Evolutionary conservation across 2,797 vertebrate species (phyloP).

Genomic region (Danionella dracula): DNA sequence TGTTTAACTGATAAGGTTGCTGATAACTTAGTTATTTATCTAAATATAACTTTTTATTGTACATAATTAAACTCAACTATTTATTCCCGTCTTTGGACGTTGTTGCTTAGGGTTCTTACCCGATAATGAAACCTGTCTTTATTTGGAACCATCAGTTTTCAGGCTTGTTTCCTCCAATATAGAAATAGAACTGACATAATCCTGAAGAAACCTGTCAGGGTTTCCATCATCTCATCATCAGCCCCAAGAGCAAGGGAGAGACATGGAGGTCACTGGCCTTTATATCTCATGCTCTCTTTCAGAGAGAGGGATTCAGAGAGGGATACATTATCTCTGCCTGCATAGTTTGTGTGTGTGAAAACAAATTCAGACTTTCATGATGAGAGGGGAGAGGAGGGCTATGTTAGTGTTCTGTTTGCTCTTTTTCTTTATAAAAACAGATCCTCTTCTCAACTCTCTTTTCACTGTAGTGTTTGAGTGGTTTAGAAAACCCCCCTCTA

Average conservation of each 20-base stretch:
- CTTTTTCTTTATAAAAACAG: constrained; percentile 51
- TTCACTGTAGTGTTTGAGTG: constrained; percentile 45
- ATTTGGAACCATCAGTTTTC: constrained; percentile 24
- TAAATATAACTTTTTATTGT: too few relatives aligned
- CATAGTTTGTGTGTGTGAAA: constrained; percentile 32
- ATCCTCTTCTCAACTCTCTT: constrained; percentile 11
- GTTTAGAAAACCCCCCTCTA: too few relatives aligned
- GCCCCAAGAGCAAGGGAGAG: constrained; percentile 17
- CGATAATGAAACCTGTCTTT: too few relatives aligned
- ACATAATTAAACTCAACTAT: too few relatives aligned
- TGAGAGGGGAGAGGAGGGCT: constrained; percentile 4
- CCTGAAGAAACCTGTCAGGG: constrained; percentile 32
- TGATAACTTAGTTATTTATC: too few relatives aligned
- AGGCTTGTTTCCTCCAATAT: constrained; percentile 36
- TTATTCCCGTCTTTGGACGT: too few relatives aligned
- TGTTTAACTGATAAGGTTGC: too few relatives aligned
- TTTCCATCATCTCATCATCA: constrained; percentile 13
- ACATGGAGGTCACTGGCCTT: constrained; percentile 20
- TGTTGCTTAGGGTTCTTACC: too few relatives aligned
- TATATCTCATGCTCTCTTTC: constrained; percentile 18
- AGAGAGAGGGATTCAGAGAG: constrained; percentile 33
- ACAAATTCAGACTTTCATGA: constrained; percentile 33
- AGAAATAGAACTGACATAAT: constrained; percentile 38
- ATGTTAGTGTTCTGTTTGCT: constrained; percentile 60
- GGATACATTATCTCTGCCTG: constrained; percentile 31